These are phyloP conservation scores for Ormyrus pomaceus DNA, from an alignment of 2,888 invertebrate genomes.

Conservation along the genomic window DNA sequence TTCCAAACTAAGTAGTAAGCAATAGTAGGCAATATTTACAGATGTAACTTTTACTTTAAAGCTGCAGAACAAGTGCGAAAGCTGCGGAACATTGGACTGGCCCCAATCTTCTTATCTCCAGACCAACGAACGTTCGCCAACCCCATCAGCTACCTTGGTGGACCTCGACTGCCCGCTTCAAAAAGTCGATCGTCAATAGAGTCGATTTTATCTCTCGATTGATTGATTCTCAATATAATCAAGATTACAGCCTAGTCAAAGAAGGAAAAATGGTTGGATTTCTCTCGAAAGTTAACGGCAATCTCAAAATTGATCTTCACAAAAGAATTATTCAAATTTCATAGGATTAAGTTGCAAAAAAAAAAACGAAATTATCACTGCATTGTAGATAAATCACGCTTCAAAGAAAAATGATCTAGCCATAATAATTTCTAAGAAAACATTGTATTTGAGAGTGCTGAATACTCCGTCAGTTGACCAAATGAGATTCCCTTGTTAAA, in stretches of 20 bases:
- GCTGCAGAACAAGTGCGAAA: conserved; percentile 27
- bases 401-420: no score
- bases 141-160: conserved; percentile 84
- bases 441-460: no score
- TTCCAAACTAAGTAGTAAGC: background rate
- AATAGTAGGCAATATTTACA: background rate
- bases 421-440: no score
- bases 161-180: conserved; percentile 77
- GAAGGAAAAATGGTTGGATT: background rate
- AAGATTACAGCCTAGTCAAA: conserved; percentile 14
- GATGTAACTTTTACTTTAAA: conserved; percentile 1
- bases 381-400: no score
- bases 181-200: conserved; percentile 80
- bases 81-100: conserved; percentile 60
- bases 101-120: conserved; percentile 78
- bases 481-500: conserved; percentile 10
- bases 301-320: no score
- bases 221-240: conserved; percentile 40
- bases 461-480: background rate
- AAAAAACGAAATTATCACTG: no score
- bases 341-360: no score
- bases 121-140: conserved; percentile 79
- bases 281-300: no score
- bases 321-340: no score
- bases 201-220: conserved; percentile 83